Percentiles rank a stretch among this genome's conserved stretches.
Conservation (phyloP, 2,888 invertebrate genomes). For the Brenthis hecate region DNA sequence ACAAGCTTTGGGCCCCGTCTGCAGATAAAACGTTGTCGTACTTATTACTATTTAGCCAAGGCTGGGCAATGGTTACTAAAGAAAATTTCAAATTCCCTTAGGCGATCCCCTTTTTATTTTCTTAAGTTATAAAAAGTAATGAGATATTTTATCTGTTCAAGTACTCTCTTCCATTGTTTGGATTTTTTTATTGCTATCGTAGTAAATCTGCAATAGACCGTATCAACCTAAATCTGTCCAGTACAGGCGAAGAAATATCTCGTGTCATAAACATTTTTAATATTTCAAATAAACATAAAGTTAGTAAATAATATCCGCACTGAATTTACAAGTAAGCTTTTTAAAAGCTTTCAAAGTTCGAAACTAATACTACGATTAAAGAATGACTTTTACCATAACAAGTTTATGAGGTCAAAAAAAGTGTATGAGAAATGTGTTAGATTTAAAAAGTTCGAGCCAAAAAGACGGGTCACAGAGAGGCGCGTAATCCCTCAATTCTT, state of each 20-base stretch:
- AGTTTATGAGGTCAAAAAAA: background rate
- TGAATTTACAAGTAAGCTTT: too few relatives aligned
- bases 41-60: constrained; percentile 50
- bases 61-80: constrained; percentile 26
- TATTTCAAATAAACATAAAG: constrained; percentile 5
- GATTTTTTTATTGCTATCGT: constrained; percentile 33
- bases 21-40: constrained; percentile 55
- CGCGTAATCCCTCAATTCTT: constrained; percentile 47
- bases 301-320: background rate
- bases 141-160: constrained; percentile 67
- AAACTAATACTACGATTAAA: too few relatives aligned
- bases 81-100: constrained; percentile 56
- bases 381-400: background rate
- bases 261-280: constrained; percentile 1
- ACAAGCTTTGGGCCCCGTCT: constrained; percentile 59
- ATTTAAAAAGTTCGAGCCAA: constrained; percentile 24
- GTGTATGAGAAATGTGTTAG: constrained; percentile 2
- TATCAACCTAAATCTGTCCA: constrained; percentile 19
- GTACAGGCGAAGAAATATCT: constrained; percentile 10
- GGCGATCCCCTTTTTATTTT: constrained; percentile 62
- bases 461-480: constrained; percentile 37
- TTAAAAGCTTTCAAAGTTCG: too few relatives aligned
- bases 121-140: constrained; percentile 70
- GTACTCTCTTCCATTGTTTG: constrained; percentile 45
- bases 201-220: constrained; percentile 35